Evolutionary conservation across 2,113 vertebrate genomes (phyloP), one percentile per base, ranked within the genome.

Genomic region (Mustela nigripes): DNA sequence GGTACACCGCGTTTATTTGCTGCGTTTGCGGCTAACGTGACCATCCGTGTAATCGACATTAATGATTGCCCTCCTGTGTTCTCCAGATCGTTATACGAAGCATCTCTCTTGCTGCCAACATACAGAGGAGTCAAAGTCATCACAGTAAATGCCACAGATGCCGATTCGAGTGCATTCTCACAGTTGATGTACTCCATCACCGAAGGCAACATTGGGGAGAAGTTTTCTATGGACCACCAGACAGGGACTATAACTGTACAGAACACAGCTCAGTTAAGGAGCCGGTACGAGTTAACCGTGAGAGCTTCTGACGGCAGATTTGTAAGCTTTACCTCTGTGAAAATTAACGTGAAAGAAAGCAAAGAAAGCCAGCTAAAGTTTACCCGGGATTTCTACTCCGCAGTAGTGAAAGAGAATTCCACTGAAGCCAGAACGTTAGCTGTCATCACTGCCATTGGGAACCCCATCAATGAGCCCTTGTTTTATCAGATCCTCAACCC

Each of bases 201-300:
- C 0, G 99, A 99, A 96, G 99, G 99, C 79, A 99, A 99, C 95
- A 99, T 99, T 21, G 99, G 99, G 56, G 99, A 99, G 94, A 99
- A 99, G 98, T 99, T 99, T 97, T 98, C 97, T 83, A 99, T 99
- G 71, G 99, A 99, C 98, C 97, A 98, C 4, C 98, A 97, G 79
- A 99, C 98, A 19, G 99, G 99, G 15, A 98, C 99, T 16, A 98
- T 99, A 97, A 99, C 99, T 16, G 99, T 99, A 78, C 99, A 99
- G 93, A 99, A 99, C 95, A 99, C 99, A 91, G 99, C 99, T 73
- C 99, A 99, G 62, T 97, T 99, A 89, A 99, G 99, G 97, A 99
- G 99, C 98, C 99, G 99, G 39, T 99, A 99, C 0, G 99, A 99
- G 98, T 97, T 99, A 58, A 99, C 99, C 60, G 95, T 99, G 5